A percentile compares a stretch with the other conserved stretches of the same genome.
Evolutionary conservation across 2,113 vertebrate genomes (phyloP).

Genomic region (Cyanoliseus patagonus): DNA sequence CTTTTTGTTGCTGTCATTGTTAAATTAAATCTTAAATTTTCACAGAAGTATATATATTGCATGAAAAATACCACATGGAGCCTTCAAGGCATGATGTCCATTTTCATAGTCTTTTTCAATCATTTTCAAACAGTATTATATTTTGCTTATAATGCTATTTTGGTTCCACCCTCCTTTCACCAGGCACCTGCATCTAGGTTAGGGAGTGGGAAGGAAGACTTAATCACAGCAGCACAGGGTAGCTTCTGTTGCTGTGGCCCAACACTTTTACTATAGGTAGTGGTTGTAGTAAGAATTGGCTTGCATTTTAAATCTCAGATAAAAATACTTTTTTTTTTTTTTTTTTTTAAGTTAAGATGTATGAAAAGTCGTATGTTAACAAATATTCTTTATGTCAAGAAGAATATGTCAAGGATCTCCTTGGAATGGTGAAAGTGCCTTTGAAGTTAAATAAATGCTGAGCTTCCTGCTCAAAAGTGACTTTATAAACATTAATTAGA

Average conservation of each 20-base stretch:
- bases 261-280: background rate
- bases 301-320: background rate
- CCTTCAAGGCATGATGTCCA: background rate
- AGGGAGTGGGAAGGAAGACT: background rate
- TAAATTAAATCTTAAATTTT: background rate
- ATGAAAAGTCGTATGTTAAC: background rate
- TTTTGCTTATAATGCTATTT: background rate
- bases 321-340: rapidly evolving
- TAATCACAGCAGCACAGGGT: background rate
- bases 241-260: background rate
- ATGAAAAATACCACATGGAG: background rate
- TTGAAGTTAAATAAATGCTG: background rate
- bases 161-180: background rate
- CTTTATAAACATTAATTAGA: too few species aligned
- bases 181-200: background rate
- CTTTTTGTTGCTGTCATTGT: background rate
- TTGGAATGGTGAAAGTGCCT: background rate
- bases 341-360: background rate
- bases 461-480: background rate
- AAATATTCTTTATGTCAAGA: background rate
- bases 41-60: background rate
- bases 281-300: background rate
- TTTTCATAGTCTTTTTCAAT: background rate
- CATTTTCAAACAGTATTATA: background rate
- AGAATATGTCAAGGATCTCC: background rate